These are phyloP conservation scores for Dugesia japonica DNA, from an alignment of 2,888 invertebrate genomes.

Conservation along the genomic window DNA sequence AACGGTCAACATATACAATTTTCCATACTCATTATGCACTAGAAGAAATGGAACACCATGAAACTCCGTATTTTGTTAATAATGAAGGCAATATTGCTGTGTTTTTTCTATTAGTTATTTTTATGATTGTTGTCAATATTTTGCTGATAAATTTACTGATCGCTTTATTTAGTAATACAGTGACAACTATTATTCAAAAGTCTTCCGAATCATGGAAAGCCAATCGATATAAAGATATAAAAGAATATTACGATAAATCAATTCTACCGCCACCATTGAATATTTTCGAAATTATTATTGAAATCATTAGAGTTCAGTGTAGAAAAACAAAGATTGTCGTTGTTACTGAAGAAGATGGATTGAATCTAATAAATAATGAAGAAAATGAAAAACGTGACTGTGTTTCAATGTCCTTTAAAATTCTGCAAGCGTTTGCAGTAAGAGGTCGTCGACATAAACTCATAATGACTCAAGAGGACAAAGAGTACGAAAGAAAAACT, in stretches of 20 bases:
- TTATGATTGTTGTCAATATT: slow-evolving; percentile 26
- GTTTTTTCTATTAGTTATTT: slow-evolving; percentile 26
- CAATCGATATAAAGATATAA: slow-evolving; percentile 28
- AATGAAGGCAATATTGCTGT: slow-evolving; percentile 15
- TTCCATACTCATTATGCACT: slow-evolving; percentile 11
- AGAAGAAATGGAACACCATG: background rate
- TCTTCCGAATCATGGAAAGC: slow-evolving; percentile 30
- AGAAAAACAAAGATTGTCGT: background rate
- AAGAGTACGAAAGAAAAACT: background rate
- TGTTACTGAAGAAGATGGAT: background rate
- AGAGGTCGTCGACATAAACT: background rate
- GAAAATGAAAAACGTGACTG: background rate
- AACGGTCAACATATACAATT: slow-evolving; percentile 22
- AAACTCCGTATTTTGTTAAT: background rate
- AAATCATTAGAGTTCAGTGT: background rate
- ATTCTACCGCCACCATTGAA: slow-evolving; percentile 29
- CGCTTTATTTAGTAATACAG: slow-evolving; percentile 33
- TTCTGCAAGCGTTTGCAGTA: background rate
- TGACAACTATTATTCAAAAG: slow-evolving; percentile 27
- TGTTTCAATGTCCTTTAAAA: background rate
- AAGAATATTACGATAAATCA: slow-evolving; percentile 27
- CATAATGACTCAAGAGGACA: background rate
- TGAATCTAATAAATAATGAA: background rate
- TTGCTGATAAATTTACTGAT: slow-evolving; percentile 32
- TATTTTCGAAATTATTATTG: background rate